Percentiles rank a stretch among this genome's conserved stretches.
Conservation (phyloP, 2,113 vertebrate genomes). For the Labrus mixtus region DNA sequence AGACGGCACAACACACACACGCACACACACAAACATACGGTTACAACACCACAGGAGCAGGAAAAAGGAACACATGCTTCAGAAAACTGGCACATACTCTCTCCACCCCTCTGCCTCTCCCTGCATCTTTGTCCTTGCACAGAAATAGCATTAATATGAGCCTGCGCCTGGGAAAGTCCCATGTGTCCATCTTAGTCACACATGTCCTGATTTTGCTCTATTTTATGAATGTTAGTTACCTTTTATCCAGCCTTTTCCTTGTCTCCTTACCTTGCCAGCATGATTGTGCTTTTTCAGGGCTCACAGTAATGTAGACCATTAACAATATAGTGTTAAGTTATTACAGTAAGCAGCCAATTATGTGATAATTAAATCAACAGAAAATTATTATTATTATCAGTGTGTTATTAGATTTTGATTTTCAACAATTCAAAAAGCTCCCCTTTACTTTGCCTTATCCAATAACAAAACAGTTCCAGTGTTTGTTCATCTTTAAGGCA, state of each 20-base stretch:
- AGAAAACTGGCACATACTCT: slow-evolving; percentile 73
- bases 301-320: background rate
- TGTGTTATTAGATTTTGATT: too few species aligned
- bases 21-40: slow-evolving; percentile 14
- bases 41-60: slow-evolving; percentile 62
- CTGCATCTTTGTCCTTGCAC: slow-evolving; percentile 77
- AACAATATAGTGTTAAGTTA: too few species aligned
- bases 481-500: too few species aligned
- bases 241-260: slow-evolving; percentile 13
- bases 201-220: slow-evolving; percentile 15
- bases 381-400: too few species aligned
- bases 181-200: slow-evolving; percentile 51
- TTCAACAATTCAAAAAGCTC: too few species aligned
- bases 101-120: slow-evolving; percentile 55
- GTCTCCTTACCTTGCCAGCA: background rate
- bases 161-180: slow-evolving; percentile 62
- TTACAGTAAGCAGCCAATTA: too few species aligned
- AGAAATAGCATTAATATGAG: slow-evolving; percentile 68
- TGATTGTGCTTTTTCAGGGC: background rate
- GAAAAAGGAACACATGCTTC: slow-evolving; percentile 67
- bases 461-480: too few species aligned
- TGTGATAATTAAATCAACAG: too few species aligned
- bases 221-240: slow-evolving; percentile 8
- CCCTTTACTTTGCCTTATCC: too few species aligned
- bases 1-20: slow-evolving; percentile 25